Base-by-base conservation (phyloP, 2,888 invertebrate genomes). In the Brachyptera putata region DNA sequence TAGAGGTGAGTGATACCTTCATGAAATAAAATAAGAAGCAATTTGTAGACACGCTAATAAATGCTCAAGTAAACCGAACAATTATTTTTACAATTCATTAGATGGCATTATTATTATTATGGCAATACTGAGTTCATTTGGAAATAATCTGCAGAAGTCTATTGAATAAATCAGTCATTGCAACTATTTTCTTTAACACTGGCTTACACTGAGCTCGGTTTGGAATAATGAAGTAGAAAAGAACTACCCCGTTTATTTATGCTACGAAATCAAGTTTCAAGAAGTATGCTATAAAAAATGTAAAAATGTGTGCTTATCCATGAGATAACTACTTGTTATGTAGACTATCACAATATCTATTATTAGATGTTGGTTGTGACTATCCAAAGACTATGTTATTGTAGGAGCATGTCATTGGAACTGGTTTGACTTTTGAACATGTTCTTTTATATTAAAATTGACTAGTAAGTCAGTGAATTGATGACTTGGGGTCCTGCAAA, bases 281-380 rank as follows among this genome's bases (percentile, higher is more conserved):
- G n/a, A n/a, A 63, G 61, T 63, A 65, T 59, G 62, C 65, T 65
- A 65, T 65, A 65, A 65, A 65, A n/a, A 65, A 65, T 65, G 65
- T 65, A 65, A 65, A 65, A 65, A 65, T 65, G 64, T 64, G 65
- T 65, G 65, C 65, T 64, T 34, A 63, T 64, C 63, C 64, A 64
- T 58, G 57, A 64, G 62, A 62, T 59, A 61, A 64, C 64, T 65
- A 65, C 53, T 56, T 61, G 61, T 58, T 55, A 59, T 61, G 58
- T 60, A 65, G 63, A 61, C 58, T 37, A 57, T 63, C 61, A 50
- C n/a, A 46, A 18, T 21, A 62, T 61, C 64, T 63, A 64, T 65
- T 64, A 63, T 63, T 62, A 64, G 59, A 58, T 63, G 43, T 57
- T 55, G 24, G 24, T 60, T 50, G 37, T 34, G 46, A 57, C 30